Evolutionary conservation across 2,888 invertebrate genomes (phyloP).

Genomic region (Ochropleura leucogaster): DNA sequence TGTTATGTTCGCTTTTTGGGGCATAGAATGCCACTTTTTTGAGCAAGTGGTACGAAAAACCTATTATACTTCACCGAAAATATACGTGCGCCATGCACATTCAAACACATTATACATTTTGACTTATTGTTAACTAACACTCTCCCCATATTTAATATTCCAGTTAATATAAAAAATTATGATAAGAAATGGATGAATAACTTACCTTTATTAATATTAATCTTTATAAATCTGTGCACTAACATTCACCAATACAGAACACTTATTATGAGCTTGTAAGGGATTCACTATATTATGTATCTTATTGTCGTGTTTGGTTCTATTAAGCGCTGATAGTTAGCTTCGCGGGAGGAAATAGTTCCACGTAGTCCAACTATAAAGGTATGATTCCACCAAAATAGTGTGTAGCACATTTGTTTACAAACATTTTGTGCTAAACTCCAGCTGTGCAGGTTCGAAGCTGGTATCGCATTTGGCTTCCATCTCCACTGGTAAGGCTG

Average conservation of each 20-base stretch:
- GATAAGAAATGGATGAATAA: constrained; percentile 13
- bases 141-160: constrained; percentile 6
- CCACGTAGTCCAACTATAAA: not conserved
- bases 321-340: constrained; percentile 2
- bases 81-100: constrained; percentile 10
- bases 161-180: not conserved
- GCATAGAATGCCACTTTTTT: too few relatives aligned
- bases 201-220: constrained; percentile 8
- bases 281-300: not conserved
- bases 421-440: too few relatives aligned
- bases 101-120: constrained; percentile 1
- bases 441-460: too few relatives aligned
- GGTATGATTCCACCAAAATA: constrained; percentile 38
- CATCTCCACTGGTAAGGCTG: too few relatives aligned
- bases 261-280: constrained; percentile 1
- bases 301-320: constrained; percentile 2
- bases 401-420: constrained; percentile 29
- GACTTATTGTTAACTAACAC: constrained; percentile 9
- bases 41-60: too few relatives aligned
- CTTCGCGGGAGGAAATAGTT: constrained; percentile 13
- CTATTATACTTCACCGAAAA: constrained; percentile 11
- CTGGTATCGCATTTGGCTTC: too few relatives aligned
- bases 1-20: too few relatives aligned
- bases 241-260: constrained; percentile 1
- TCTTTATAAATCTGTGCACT: constrained; percentile 7